Evolutionary conservation across 2,113 vertebrate species (phyloP).

Genomic region (Morone saxatilis): DNA sequence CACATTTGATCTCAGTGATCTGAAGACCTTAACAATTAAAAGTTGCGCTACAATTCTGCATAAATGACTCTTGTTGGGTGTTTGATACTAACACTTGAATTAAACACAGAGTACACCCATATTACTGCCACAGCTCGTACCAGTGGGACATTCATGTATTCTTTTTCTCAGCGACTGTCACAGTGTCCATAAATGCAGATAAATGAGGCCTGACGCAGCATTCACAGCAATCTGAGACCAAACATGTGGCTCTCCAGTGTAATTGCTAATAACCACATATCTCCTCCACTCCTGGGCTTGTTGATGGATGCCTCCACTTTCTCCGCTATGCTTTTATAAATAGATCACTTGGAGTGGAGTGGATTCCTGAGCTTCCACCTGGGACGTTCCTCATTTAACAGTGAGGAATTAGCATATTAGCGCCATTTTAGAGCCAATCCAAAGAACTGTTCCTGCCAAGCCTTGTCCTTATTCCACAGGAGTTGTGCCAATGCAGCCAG

Average conservation of each 20-base stretch:
- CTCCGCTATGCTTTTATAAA: conserved; percentile 45
- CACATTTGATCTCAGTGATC: no score
- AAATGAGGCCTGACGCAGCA: background rate
- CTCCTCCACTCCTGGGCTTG: conserved; percentile 1
- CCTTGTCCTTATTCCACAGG: conserved; percentile 30
- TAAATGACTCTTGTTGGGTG: no score
- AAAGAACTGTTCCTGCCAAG: conserved; percentile 47
- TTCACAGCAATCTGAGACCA: background rate
- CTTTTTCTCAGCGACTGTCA: background rate
- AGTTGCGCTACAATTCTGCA: no score
- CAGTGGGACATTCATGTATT: background rate
- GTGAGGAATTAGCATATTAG: conserved; percentile 61
- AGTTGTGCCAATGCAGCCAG: conserved; percentile 44
- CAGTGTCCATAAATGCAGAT: background rate
- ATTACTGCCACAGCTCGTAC: no score
- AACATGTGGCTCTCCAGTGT: background rate
- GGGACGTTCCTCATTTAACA: conserved; percentile 64
- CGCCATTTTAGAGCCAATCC: conserved; percentile 58
- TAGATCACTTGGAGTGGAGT: conserved; percentile 50
- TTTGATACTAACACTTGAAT: no score
- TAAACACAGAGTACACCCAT: no score
- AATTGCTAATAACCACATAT: conserved; percentile 1
- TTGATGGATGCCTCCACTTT: conserved; percentile 41
- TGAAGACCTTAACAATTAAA: no score
- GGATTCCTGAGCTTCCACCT: conserved; percentile 13